Conservation (phyloP, 1,140 invertebrate genomes). For the Ruditapes philippinarum region DNA sequence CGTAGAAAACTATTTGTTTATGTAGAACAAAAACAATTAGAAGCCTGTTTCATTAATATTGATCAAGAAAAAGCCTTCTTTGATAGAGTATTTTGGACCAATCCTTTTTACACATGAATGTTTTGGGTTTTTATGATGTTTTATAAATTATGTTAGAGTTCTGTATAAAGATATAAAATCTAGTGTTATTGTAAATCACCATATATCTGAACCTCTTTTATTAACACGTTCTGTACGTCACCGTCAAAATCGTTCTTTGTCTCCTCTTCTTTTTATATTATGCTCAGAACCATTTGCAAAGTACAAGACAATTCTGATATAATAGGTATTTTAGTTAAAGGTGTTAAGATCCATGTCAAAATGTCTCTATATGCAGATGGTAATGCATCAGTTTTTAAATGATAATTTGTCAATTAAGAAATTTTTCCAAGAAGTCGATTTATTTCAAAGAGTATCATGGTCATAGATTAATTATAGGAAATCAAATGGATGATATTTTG, state of each 20-base stretch:
- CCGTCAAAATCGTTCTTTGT: conserved; percentile 86
- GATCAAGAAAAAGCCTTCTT: conserved; percentile 75
- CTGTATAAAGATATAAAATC: conserved; percentile 69
- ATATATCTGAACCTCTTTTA: conserved; percentile 76
- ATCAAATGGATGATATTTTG: conserved; percentile 69
- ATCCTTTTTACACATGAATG: conserved; percentile 64
- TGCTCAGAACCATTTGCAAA: conserved; percentile 81
- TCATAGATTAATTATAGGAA: conserved; percentile 72
- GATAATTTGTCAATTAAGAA: conserved; percentile 57
- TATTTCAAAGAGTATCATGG: conserved; percentile 68
- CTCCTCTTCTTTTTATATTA: conserved; percentile 86
- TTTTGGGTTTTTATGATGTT: conserved; percentile 68
- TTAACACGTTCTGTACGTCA: conserved; percentile 82
- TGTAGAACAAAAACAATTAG: conserved; percentile 68
- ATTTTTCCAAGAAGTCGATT: conserved; percentile 53
- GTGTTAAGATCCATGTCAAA: conserved; percentile 58
- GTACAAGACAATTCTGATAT: conserved; percentile 65
- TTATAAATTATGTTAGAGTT: conserved; percentile 73
- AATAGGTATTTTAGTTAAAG: conserved; percentile 71
- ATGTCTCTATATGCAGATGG: conserved; percentile 74
- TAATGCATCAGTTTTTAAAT: conserved; percentile 62
- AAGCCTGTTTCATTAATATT: conserved; percentile 64
- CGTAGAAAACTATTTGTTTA: conserved; percentile 72
- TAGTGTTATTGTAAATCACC: conserved; percentile 73
- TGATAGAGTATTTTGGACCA: conserved; percentile 69